Evolutionary conservation across 2,888 invertebrate genomes (phyloP).

Genomic region (Lasioglossum vierecki): DNA sequence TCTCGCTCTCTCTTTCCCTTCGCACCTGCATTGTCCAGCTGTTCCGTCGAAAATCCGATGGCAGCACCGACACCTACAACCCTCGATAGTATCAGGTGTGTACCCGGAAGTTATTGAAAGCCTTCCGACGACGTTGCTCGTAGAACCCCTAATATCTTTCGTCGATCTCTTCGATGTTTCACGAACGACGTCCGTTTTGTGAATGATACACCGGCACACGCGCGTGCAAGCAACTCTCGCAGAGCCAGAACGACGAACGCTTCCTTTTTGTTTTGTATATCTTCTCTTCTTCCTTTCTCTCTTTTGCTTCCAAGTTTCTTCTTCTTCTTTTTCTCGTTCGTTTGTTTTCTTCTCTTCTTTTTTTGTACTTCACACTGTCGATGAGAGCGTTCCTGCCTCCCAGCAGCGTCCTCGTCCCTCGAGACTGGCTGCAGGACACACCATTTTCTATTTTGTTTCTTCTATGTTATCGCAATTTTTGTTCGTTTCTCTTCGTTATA

Average conservation of each 20-base stretch:
- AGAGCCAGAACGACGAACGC: slow-evolving; percentile 68
- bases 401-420: slow-evolving; percentile 5
- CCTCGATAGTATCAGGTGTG: slow-evolving; percentile 52
- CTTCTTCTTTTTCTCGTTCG: background rate
- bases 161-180: slow-evolving; percentile 64
- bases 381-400: slow-evolving; percentile 36
- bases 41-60: slow-evolving; percentile 47
- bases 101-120: slow-evolving; percentile 49
- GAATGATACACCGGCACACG: slow-evolving; percentile 62
- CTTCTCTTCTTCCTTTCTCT: background rate
- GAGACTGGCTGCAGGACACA: slow-evolving; percentile 29
- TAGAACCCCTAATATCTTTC: slow-evolving; percentile 43
- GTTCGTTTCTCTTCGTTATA: background rate
- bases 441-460: background rate
- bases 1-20: background rate
- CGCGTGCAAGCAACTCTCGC: slow-evolving; percentile 68
- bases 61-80: slow-evolving; percentile 54
- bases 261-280: background rate
- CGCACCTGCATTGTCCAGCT: slow-evolving; percentile 40
- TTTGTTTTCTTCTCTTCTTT: slow-evolving; percentile 7
- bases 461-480: too few species aligned
- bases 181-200: slow-evolving; percentile 52
- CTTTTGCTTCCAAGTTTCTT: background rate
- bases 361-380: slow-evolving; percentile 62
- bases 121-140: slow-evolving; percentile 63